phyloP scores from a whole-genome alignment of 2,797 vertebrate species.

The Poeciliopsis paucimaculata region DNA sequence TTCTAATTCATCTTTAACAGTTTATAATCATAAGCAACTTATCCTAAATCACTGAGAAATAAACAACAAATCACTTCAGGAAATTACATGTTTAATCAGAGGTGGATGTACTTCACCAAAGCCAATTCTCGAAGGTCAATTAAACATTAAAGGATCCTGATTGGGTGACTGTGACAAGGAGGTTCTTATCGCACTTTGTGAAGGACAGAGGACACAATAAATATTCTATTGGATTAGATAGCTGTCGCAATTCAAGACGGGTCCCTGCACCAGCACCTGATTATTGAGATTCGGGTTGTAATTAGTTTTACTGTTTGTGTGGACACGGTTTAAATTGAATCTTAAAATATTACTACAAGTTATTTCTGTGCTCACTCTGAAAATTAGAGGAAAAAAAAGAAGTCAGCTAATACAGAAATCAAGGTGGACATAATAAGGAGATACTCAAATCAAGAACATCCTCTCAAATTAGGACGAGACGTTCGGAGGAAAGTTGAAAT shows the following conservation, averaged over 20 bases:
- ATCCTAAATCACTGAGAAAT: not conserved
- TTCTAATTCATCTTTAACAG: not conserved
- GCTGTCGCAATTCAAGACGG: constrained; percentile 34
- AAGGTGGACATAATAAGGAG: not conserved
- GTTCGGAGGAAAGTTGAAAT: not conserved
- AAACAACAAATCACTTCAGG: not conserved
- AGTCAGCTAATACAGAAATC: not conserved
- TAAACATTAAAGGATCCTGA: constrained; percentile 71
- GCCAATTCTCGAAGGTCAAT: constrained; percentile 66
- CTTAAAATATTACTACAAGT: not conserved
- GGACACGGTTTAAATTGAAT: not conserved
- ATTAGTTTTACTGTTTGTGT: not conserved
- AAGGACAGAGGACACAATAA: constrained; percentile 53
- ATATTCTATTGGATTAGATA: constrained; percentile 67
- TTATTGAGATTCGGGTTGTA: not conserved
- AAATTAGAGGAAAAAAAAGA: not conserved
- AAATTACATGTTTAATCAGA: constrained; percentile 29
- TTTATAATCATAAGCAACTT: too few relatives aligned
- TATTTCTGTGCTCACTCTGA: not conserved
- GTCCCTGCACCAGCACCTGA: not conserved
- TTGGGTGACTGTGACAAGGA: constrained; percentile 46
- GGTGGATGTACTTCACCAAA: constrained; percentile 35
- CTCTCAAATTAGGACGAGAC: not conserved
- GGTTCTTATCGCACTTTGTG: constrained; percentile 63
- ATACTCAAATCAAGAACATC: not conserved